A percentile compares a stretch with the other conserved stretches of the same genome.
These are phyloP conservation scores for Corythoichthys haematopterus DNA, from an alignment of 2,113 vertebrate species.

Conservation along the genomic window DNA sequence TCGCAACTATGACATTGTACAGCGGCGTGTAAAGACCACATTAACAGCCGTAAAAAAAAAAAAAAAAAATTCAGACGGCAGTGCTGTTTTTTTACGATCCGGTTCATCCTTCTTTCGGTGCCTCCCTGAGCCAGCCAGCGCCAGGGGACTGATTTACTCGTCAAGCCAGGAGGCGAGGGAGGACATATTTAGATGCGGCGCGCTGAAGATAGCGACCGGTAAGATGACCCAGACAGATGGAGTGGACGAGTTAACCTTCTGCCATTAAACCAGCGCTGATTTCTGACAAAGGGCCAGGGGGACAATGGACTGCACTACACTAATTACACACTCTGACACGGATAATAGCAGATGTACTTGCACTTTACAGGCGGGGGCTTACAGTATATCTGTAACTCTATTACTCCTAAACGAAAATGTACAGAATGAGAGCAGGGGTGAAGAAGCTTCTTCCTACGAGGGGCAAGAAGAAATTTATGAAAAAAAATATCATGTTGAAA, in stretches of 20 bases:
- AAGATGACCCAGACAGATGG: conserved; percentile 63
- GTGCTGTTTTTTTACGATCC: conserved; percentile 52
- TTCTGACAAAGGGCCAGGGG: conserved; percentile 65
- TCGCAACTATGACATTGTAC: conserved; percentile 36
- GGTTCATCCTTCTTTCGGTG: conserved; percentile 49
- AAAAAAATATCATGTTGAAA: not conserved
- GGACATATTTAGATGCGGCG: conserved; percentile 57
- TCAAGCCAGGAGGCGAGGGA: conserved; percentile 56
- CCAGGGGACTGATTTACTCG: conserved; percentile 66
- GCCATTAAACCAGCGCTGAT: conserved; percentile 69
- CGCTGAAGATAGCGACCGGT: conserved; percentile 48
- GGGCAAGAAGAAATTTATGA: not conserved
- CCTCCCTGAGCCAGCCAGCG: conserved; percentile 54
- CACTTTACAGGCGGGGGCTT: conserved; percentile 49
- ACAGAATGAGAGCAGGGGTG: not conserved
- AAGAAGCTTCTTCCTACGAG: not conserved
- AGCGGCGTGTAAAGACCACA: conserved; percentile 59
- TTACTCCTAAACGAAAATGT: not conserved
- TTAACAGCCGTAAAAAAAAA: conserved; percentile 49
- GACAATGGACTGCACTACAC: conserved; percentile 69
- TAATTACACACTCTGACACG: conserved; percentile 66
- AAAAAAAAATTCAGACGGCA: conserved; percentile 42
- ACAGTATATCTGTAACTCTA: conserved; percentile 23
- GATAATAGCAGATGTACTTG: conserved; percentile 43
- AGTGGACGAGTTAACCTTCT: conserved; percentile 59